Conservation (phyloP, 2,888 invertebrate species). For the Taenaris catops region DNA sequence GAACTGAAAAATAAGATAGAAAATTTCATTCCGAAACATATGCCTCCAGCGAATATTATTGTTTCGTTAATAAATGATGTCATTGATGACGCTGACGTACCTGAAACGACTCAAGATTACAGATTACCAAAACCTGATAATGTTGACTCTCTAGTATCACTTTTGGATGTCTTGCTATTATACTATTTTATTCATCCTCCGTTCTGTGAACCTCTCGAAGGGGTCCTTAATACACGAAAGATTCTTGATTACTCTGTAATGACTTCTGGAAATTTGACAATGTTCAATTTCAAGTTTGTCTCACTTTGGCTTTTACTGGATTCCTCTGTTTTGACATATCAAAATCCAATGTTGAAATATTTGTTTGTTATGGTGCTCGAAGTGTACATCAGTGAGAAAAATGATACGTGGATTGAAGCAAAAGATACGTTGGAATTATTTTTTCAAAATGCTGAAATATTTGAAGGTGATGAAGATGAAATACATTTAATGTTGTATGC, state of each 20-base stretch:
- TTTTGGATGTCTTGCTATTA: constrained; percentile 57
- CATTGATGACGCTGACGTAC: constrained; percentile 31
- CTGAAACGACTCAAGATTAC: constrained; percentile 43
- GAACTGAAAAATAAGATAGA: constrained; percentile 58
- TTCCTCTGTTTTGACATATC: constrained; percentile 70
- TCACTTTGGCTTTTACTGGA: constrained; percentile 67
- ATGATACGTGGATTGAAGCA: constrained; percentile 67
- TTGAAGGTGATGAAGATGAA: constrained; percentile 82
- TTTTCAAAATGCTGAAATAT: constrained; percentile 82
- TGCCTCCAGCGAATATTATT: constrained; percentile 51
- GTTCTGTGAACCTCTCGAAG: constrained; percentile 66
- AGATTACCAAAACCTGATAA: constrained; percentile 46
- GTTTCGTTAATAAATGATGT: constrained; percentile 53
- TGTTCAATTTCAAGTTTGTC: constrained; percentile 67
- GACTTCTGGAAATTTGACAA: constrained; percentile 37
- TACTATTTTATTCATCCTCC: constrained; percentile 64
- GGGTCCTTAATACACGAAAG: constrained; percentile 59
- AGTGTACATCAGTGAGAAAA: constrained; percentile 62
- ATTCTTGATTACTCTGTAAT: constrained; percentile 56
- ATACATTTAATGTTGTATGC: constrained; percentile 83
- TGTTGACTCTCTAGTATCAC: constrained; percentile 48
- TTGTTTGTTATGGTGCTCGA: constrained; percentile 78
- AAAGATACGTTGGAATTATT: constrained; percentile 77
- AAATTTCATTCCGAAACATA: constrained; percentile 66
- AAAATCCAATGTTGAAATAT: constrained; percentile 73